Evolutionary conservation across 2,888 invertebrate genomes (phyloP).

Genomic region (Drosophila macrospina): DNA sequence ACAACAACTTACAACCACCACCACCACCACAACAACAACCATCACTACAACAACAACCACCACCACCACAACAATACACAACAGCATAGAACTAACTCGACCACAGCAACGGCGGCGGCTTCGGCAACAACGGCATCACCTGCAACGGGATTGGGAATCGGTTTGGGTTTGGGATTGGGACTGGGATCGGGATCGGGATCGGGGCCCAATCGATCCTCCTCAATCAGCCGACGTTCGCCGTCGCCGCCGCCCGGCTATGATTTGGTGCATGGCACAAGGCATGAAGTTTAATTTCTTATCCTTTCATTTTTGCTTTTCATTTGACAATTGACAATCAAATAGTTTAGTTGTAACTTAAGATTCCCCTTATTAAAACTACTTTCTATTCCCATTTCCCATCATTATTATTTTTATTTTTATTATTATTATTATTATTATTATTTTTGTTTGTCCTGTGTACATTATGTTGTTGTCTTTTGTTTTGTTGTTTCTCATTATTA

Average conservation of each 20-base stretch:
- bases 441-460: conserved; percentile 37
- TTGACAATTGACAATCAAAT: conserved; percentile 3
- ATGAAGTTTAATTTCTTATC: conserved; percentile 83
- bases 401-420: conserved; percentile 1
- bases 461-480: conserved; percentile 25
- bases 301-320: conserved; percentile 25
- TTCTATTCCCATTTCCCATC: not conserved
- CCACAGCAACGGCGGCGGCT: conserved; percentile 69
- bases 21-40: conserved; percentile 65
- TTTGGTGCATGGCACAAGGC: conserved; percentile 86
- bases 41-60: conserved; percentile 74
- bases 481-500: conserved; percentile 8
- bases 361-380: not conserved
- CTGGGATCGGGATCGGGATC: conserved; percentile 7
- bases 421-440: too few species aligned
- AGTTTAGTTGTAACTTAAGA: conserved; percentile 6
- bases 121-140: conserved; percentile 68
- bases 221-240: conserved; percentile 82
- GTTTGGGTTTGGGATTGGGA: conserved; percentile 3
- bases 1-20: conserved; percentile 63
- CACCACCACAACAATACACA: conserved; percentile 76
- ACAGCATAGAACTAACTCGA: conserved; percentile 83
- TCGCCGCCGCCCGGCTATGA: conserved; percentile 86
- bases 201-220: conserved; percentile 64
- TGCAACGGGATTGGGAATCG: conserved; percentile 53